Base-by-base conservation (phyloP, 1,140 invertebrate species). In the Procambarus virginalis region DNA sequence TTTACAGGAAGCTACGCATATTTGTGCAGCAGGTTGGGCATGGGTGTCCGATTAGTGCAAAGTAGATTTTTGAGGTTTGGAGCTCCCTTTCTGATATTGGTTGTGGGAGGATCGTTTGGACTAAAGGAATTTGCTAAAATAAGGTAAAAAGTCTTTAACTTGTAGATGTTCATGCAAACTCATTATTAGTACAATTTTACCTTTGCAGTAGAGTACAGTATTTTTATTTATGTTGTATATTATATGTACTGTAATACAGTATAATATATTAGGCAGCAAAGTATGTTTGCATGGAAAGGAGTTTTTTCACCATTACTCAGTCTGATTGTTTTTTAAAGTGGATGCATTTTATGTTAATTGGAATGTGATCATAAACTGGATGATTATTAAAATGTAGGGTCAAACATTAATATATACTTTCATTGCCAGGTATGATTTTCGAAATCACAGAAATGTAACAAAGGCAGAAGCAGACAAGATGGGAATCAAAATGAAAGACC, bases 61-160 rank as follows among this genome's bases (percentile, higher is more conserved):
- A 73, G 76, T 17, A 80, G 68, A 93, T 94, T 94, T 48, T 77
- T 96, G 51, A 95, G 93, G 93, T 95, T 95, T 93, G 96, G 96
- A 22, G 86, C 96, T 48, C 96, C 96, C 9, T 96, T 97, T 93
- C 92, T 97, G 9, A 81, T 96, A 70, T 94, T 96, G 84, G 93
- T 96, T 58, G 92, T 97, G 76, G 96, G 95, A 70, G 96, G 96
- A 86, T 96, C 96, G 0, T 96, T 96, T 93, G 96, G 95, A 20
- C 93, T 97, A n/a, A 95, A 94, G 93, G 95, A 96, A 94, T 96
- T 97, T 94, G 94, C 96, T 9, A 94, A 95, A 92, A 92, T 97
- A 86, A 95, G 96, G 96, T 96, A 94, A 84, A 22, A 22, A 86
- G 73, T 5, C 51, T 9, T 55, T 55, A 9, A 8, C 51, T 55